Evolutionary conservation across 2,113 vertebrate species (phyloP), one percentile per base, ranked within the genome.

Genomic region (Isichthys henryi): DNA sequence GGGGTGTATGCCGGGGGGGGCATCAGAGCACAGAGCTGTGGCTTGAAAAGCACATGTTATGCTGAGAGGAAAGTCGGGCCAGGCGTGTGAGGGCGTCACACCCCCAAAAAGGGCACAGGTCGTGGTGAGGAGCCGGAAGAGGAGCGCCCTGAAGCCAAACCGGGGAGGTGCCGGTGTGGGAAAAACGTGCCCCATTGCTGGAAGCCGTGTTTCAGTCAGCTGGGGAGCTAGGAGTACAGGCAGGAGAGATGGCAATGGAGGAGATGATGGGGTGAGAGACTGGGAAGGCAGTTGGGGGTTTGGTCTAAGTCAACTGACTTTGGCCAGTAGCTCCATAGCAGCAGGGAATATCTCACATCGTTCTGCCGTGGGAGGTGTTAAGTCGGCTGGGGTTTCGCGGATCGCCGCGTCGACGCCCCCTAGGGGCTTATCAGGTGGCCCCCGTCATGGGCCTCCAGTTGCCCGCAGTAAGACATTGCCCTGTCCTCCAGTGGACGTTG

Each of bases 351-450:
- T 86, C 50, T 86, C 2, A 53, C 85, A 53, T 86, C 49, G 4
- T 53, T 50, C 50, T 35, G 50, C 49, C 9, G 50, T 53, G 50
- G 49, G 50, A 52, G 85, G 85, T 86, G 85, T 85, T 85, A 85
- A 85, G 83, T 85, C 45, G 83, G 83, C 83, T 85, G 31, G 85
- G 85, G 85, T 86, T 86, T 86, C 49, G 27, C 49, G 48, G 85
- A 31, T 52, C 31, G 49, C 50, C 46, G 27, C 17, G 31, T 53
- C 50, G 50, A 27, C n/a, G 85, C 49, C n/a, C 50, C 84, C n/a
- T 31, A 84, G 82, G 45, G 88, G 5, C 62, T 77, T 70, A 35
- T 70, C 45, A 27, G 83, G 83, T 84, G 83, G 83, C 11, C 46
- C n/a, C n/a, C 5, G 3, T 50, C n/a, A 23, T 1, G 31, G 11